These are phyloP conservation scores for Oreotrochilus melanogaster DNA, from an alignment of 2,113 vertebrate species.

Conservation along the genomic window DNA sequence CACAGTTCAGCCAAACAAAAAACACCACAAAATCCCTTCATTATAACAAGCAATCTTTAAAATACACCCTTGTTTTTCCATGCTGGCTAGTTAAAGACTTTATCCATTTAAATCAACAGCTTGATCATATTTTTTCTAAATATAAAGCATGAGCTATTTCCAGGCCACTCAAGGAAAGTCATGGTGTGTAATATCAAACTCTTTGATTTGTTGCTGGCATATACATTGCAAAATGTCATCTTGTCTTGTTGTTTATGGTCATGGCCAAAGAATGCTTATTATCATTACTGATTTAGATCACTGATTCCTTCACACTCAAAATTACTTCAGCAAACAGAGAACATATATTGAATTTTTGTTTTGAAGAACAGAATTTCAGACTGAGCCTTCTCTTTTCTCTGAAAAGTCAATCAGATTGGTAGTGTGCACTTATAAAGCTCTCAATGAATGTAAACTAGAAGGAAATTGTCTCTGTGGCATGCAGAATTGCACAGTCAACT, in stretches of 20 bases:
- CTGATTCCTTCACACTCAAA: slow-evolving; percentile 16
- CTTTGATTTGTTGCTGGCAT: slow-evolving; percentile 1
- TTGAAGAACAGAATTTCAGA: background rate
- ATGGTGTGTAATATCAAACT: background rate
- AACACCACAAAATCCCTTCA: background rate
- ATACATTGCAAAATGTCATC: background rate
- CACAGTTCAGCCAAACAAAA: background rate
- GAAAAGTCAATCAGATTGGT: slow-evolving; percentile 30
- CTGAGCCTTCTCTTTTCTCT: background rate
- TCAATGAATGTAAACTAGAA: slow-evolving; percentile 50
- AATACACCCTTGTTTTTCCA: background rate
- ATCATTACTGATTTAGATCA: background rate
- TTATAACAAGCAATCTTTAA: background rate
- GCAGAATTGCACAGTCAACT: slow-evolving; percentile 43
- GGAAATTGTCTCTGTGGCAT: slow-evolving; percentile 33
- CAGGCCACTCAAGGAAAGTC: background rate
- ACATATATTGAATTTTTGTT: background rate
- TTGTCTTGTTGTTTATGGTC: background rate
- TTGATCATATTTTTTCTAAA: background rate
- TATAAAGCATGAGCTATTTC: slow-evolving; percentile 14
- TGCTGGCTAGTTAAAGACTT: background rate
- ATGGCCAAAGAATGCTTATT: background rate
- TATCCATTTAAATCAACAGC: background rate
- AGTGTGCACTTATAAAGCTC: background rate
- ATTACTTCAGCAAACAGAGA: background rate